Evolutionary conservation across 1,140 invertebrate genomes (phyloP).

Genomic region (Copidosoma floridanum): DNA sequence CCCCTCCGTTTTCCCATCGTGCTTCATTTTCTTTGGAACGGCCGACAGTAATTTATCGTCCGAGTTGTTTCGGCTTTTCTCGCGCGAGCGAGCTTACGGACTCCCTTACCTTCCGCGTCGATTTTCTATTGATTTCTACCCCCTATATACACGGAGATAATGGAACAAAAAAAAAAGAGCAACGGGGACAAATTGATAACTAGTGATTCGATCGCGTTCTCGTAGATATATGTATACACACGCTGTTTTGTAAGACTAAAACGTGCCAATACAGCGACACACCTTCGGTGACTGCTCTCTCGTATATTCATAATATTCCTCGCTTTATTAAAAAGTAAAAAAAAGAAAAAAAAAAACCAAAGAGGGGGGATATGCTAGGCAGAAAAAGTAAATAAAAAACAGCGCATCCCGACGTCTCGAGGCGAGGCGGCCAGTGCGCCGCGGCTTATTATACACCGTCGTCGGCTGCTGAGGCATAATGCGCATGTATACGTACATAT

Average conservation of each 20-base stretch:
- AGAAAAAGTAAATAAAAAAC: no score
- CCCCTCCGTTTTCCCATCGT: slow-evolving; percentile 18
- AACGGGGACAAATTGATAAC: no score
- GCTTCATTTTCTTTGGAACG: no score
- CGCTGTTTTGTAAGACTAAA: no score
- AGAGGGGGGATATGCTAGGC: no score
- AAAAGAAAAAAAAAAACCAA: slow-evolving; percentile 1
- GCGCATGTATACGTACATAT: slow-evolving; percentile 41
- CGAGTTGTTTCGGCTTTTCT: slow-evolving; percentile 15
- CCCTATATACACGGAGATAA: background rate
- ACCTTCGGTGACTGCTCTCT: no score
- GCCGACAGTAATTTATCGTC: slow-evolving; percentile 42
- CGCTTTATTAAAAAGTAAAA: slow-evolving; percentile 14
- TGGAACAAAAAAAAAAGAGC: background rate
- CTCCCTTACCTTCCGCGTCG: background rate
- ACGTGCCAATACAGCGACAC: no score
- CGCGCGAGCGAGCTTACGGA: background rate
- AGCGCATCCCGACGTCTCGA: slow-evolving; percentile 16
- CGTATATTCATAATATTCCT: slow-evolving; percentile 21
- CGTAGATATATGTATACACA: no score
- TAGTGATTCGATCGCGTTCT: no score
- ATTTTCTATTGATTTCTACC: background rate
- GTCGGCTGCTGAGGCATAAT: slow-evolving; percentile 36
- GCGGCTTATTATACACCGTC: no score
- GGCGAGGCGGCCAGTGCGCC: slow-evolving; percentile 22